These are phyloP conservation scores for Lepidochitona cinerea DNA, from an alignment of 2,888 invertebrate genomes.

Conservation along the genomic window DNA sequence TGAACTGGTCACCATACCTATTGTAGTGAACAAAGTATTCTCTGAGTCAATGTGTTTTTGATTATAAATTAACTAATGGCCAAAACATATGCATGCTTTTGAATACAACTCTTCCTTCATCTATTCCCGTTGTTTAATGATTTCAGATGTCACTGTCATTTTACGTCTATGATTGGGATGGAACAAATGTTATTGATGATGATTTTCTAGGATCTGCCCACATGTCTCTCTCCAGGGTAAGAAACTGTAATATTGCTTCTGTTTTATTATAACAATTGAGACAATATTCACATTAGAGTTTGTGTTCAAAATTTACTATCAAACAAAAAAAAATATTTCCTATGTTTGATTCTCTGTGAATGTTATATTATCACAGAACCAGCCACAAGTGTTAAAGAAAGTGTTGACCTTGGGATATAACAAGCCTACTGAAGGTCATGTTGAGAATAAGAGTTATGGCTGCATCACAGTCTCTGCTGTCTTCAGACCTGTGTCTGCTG, in stretches of 20 bases:
- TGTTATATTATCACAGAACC: constrained; percentile 46
- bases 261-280: too few relatives aligned
- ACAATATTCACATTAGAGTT: too few relatives aligned
- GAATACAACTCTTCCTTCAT: too few relatives aligned
- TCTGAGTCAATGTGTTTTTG: too few relatives aligned
- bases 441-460: constrained; percentile 55
- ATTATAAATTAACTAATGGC: too few relatives aligned
- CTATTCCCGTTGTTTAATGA: not conserved
- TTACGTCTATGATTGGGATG: constrained; percentile 75
- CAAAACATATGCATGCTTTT: too few relatives aligned
- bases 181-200: constrained; percentile 72
- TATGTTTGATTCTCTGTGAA: too few relatives aligned
- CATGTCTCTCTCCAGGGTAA: constrained; percentile 71
- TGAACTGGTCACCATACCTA: too few relatives aligned
- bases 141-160: constrained; percentile 70
- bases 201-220: constrained; percentile 74
- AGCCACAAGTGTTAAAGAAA: constrained; percentile 46
- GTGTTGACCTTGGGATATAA: constrained; percentile 64
- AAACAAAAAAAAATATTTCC: too few relatives aligned
- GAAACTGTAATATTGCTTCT: too few relatives aligned
- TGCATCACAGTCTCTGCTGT: constrained; percentile 72
- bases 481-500: constrained; percentile 73
- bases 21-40: too few relatives aligned
- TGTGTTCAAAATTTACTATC: too few relatives aligned
- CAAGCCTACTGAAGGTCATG: constrained; percentile 56